phyloP scores from a whole-genome alignment of 1,140 invertebrate species.

The Phymorhynchus buccinoides region DNA sequence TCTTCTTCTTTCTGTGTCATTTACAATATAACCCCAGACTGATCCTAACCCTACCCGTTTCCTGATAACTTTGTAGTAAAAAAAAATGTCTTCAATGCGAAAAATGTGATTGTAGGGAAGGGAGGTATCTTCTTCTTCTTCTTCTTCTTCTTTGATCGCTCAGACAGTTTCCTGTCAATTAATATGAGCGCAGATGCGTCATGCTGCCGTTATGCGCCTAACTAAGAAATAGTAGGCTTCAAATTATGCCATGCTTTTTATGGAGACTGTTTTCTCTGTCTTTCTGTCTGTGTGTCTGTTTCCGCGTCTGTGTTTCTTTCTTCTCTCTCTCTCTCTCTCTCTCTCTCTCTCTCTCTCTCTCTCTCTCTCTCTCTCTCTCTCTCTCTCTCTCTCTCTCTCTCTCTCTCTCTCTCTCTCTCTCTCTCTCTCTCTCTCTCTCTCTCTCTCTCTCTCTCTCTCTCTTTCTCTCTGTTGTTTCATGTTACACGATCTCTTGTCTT shows the following conservation, averaged over 20 bases:
- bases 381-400: neutral
- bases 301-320: neutral
- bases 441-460: neutral
- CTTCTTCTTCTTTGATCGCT: no score
- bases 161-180: neutral
- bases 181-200: no score
- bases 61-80: no score
- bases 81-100: no score
- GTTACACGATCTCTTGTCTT: no score
- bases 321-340: neutral
- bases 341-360: neutral
- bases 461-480: neutral
- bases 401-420: neutral
- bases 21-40: no score
- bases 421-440: neutral
- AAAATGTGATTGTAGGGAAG: no score
- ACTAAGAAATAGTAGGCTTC: neutral
- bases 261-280: neutral
- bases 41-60: no score
- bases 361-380: neutral
- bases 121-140: no score
- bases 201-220: no score
- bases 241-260: neutral
- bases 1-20: no score
- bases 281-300: neutral